Percentiles rank a stretch among this genome's conserved stretches.
phyloP scores from a whole-genome alignment of 2,797 vertebrate genomes.

The Moxostoma hubbsi region DNA sequence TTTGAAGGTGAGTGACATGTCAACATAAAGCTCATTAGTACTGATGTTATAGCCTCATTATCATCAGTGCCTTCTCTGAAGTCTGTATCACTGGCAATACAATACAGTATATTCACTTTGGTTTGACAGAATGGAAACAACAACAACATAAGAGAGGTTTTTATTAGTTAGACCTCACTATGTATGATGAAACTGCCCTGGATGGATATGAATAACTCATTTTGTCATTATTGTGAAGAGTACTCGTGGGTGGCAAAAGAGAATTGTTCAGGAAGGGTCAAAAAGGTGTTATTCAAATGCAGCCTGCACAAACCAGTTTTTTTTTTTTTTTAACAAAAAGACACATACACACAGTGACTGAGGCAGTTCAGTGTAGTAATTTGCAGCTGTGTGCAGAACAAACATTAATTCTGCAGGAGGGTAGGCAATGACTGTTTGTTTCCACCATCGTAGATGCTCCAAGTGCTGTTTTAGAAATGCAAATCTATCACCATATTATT shows the following conservation, averaged over 20 bases:
- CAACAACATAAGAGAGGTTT: neutral
- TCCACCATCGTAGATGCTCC: neutral
- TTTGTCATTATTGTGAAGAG: constrained; percentile 28
- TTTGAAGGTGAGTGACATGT: constrained; percentile 9
- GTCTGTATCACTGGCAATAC: neutral
- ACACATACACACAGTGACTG: constrained; percentile 6
- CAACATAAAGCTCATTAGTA: constrained; percentile 7
- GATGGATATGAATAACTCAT: constrained; percentile 39
- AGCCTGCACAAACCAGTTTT: constrained; percentile 15
- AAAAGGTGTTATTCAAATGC: constrained; percentile 29
- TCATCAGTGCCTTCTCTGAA: constrained; percentile 15
- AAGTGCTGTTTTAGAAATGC: neutral
- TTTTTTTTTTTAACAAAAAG: neutral
- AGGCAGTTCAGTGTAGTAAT: neutral
- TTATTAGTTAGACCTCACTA: constrained; percentile 24
- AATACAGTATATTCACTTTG: neutral
- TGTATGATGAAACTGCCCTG: constrained; percentile 7
- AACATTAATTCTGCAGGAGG: neutral
- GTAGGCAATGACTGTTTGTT: neutral
- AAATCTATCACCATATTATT: constrained; percentile 11
- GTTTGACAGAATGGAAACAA: neutral
- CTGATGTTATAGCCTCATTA: neutral
- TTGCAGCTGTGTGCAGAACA: neutral
- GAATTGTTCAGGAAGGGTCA: constrained; percentile 29
- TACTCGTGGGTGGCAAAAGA: constrained; percentile 48